A percentile compares a stretch with the other conserved stretches of the same genome.
These are phyloP conservation scores for Puffinus mauretanicus DNA, from an alignment of 2,113 vertebrate genomes.

Conservation along the genomic window DNA sequence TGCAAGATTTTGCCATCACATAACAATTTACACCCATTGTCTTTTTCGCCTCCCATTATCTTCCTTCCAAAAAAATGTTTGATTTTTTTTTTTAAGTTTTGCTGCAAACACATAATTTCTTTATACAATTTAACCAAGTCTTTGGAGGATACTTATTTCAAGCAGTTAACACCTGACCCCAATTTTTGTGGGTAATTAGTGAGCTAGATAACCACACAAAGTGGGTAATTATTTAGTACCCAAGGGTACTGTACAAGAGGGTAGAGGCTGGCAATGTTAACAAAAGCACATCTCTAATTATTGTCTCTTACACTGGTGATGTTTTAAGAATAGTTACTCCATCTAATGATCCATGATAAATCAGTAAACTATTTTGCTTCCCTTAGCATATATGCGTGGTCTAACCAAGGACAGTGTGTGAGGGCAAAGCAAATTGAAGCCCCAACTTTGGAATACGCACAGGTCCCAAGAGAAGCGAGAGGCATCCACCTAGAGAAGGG, in stretches of 20 bases:
- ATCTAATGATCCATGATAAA: conserved; percentile 71
- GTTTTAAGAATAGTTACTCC: conserved; percentile 74
- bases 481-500: background rate
- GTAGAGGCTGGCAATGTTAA: conserved; percentile 78
- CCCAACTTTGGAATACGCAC: background rate
- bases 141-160: conserved; percentile 83
- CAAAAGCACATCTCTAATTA: conserved; percentile 83
- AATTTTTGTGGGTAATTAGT: conserved; percentile 87
- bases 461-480: background rate
- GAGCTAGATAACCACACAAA: conserved; percentile 84
- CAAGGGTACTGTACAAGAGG: conserved; percentile 78
- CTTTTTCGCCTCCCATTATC: background rate
- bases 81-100: conserved; percentile 66
- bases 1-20: background rate
- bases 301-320: conserved; percentile 69
- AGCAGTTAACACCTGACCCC: conserved; percentile 85
- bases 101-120: conserved; percentile 74
- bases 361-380: conserved; percentile 60
- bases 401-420: background rate
- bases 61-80: background rate
- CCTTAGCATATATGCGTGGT: background rate
- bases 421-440: background rate
- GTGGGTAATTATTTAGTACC: conserved; percentile 85
- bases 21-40: background rate
- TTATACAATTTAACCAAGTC: conserved; percentile 65